Evolutionary conservation across 2,113 vertebrate genomes (phyloP), one percentile per base, ranked within the genome.

Genomic region (Pyxicephalus adspersus): DNA sequence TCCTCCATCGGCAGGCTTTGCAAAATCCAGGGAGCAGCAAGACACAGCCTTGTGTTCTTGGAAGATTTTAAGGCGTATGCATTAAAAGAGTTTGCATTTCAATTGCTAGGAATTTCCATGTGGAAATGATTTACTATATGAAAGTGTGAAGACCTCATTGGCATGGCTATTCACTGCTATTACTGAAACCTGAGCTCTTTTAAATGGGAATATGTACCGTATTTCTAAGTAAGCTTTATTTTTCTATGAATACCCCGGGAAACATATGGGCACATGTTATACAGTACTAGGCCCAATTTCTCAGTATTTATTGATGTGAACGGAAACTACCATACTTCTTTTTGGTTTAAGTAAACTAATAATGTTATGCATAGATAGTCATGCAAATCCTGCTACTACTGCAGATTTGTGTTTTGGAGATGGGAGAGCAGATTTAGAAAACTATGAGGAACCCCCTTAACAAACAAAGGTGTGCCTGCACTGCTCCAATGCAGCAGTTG

Each of bases 91-190:
- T 77, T 34, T 66, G 75, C 75, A 55, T 77, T 77, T 55, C 38
- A 54, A 29, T 78, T 66, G 64, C 64, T 17, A 55, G 28, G 26
- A 57, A 45, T 45, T 45, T 45, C 20, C 76, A 78, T 78, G 64
- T 78, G 76, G 76, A 78, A 55, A 55, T 67, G 63, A 78, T 78
- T 78, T 67, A 67, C 51, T 66, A 54, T 54, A 78, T 78, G 51
- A 52, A 78, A 67, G 76, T 78, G 76, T 78, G 64, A 78, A 78
- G 76, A 64, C 64, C 76, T 74, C 76, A 58, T 38, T 78, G 76
- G 63, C 76, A 67, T n/a, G n/a, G 63, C 76, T 66, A 54, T 52
- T 66, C 63, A 29, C 50, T 55, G 51, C 76, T 78, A 25, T 66
- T 54, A 55, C 76, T 34, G 76, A 78, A 77, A 77, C 50, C 50